These are phyloP conservation scores for Hypocryptadius cinnamomeus DNA, from an alignment of 2,113 vertebrate genomes.

Conservation along the genomic window DNA sequence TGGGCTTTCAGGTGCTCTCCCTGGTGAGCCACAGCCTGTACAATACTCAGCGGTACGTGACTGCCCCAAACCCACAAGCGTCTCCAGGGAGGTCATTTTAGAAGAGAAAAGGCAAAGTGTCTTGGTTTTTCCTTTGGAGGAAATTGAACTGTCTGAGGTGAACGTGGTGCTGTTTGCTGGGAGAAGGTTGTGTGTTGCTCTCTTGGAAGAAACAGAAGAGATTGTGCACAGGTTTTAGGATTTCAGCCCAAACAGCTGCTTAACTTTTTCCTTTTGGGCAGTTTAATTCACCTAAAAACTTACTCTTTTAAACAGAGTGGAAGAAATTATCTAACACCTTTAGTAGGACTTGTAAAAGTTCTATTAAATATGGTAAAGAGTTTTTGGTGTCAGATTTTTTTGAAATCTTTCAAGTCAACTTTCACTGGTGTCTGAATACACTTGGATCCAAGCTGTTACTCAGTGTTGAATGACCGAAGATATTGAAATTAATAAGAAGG, in stretches of 20 bases:
- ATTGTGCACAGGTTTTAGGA: neutral
- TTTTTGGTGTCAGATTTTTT: neutral
- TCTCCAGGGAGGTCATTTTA: neutral
- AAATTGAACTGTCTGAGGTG: neutral
- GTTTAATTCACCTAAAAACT: neutral
- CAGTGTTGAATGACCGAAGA: neutral
- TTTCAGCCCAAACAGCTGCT: neutral
- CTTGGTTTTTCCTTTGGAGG: neutral
- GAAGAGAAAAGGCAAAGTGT: neutral
- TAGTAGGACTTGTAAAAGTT: neutral
- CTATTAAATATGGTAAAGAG: neutral
- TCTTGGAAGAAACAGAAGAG: neutral
- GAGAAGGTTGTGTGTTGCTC: neutral
- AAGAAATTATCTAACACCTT: neutral
- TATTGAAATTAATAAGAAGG: neutral
- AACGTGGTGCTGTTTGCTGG: neutral
- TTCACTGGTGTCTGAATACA: neutral
- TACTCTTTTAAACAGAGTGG: neutral
- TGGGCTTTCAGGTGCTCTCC: conserved; percentile 51
- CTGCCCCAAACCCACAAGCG: neutral
- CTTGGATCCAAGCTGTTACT: neutral
- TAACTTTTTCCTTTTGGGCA: neutral
- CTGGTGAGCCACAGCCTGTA: conserved; percentile 59
- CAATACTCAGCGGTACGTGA: conserved; percentile 22
- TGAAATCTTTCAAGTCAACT: neutral